Conservation (phyloP, 2,888 invertebrate species). For the Cremastinae sp. region DNA sequence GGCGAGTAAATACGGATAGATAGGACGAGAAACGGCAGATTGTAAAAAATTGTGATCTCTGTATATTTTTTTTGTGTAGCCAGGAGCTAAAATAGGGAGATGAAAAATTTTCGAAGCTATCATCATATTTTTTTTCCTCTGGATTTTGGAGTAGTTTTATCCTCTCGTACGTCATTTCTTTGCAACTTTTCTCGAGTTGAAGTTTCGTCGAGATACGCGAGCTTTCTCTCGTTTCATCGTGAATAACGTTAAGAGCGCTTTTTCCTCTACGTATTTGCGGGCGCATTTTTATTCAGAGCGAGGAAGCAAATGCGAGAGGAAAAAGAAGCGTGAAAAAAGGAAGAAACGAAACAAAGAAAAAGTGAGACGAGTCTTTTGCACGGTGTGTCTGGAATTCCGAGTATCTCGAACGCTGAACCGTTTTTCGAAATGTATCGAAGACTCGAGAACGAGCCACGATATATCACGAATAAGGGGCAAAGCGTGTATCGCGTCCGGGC, state of each 20-base stretch:
- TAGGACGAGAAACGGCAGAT: neutral
- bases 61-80: neutral
- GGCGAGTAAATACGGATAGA: neutral
- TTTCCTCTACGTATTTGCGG: constrained; percentile 1
- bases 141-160: neutral
- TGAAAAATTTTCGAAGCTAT: too few species aligned
- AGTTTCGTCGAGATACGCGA: constrained; percentile 70
- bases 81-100: too few species aligned
- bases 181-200: constrained; percentile 60
- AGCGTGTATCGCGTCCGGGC: constrained; percentile 17
- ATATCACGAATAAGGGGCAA: neutral
- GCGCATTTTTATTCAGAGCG: constrained; percentile 29
- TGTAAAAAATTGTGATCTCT: neutral
- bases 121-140: too few species aligned
- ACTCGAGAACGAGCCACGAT: neutral
- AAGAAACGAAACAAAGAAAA: neutral
- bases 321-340: neutral
- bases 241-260: constrained; percentile 63
- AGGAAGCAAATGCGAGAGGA: neutral
- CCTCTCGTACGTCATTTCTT: constrained; percentile 31
- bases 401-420: constrained; percentile 2
- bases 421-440: constrained; percentile 28
- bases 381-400: constrained; percentile 32
- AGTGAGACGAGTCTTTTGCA: constrained; percentile 22
- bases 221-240: constrained; percentile 65